A percentile compares a stretch with the other conserved stretches of the same genome.
Conservation (phyloP, 1,140 invertebrate genomes). For the Diploscapter pachys region DNA sequence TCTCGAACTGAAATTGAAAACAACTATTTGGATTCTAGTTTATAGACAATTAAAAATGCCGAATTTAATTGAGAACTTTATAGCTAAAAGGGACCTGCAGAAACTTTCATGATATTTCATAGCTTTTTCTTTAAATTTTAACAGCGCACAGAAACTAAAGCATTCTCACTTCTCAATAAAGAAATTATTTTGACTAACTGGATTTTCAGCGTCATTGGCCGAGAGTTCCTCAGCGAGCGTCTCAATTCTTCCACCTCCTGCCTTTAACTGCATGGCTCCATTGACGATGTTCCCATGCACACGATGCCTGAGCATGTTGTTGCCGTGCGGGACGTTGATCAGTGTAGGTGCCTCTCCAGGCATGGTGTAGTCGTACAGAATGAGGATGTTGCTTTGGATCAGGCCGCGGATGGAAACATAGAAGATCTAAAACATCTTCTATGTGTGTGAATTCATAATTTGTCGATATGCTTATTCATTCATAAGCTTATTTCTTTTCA, state of each 20-base stretch:
- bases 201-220: slow-evolving; percentile 11
- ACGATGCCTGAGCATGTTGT: slow-evolving; percentile 8
- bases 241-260: neutral
- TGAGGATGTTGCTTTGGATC: slow-evolving; percentile 30
- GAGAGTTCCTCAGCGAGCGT: neutral
- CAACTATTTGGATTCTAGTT: neutral
- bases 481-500: neutral
- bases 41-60: neutral
- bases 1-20: slow-evolving; percentile 18
- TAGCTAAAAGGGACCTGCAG: neutral
- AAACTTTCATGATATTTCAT: neutral
- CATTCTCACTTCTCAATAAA: neutral
- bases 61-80: neutral
- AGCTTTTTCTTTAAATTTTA: neutral
- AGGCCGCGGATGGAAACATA: slow-evolving; percentile 18
- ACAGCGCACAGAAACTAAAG: neutral
- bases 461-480: neutral
- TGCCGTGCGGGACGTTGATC: slow-evolving; percentile 24
- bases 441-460: neutral
- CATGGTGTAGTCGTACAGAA: slow-evolving; percentile 29
- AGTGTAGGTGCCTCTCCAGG: slow-evolving; percentile 17
- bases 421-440: slow-evolving; percentile 22
- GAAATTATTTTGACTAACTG: neutral
- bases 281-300: neutral
- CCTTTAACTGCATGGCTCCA: slow-evolving; percentile 1